These are phyloP conservation scores for Caradrina kadenii DNA, from an alignment of 2,888 invertebrate species.

Conservation along the genomic window DNA sequence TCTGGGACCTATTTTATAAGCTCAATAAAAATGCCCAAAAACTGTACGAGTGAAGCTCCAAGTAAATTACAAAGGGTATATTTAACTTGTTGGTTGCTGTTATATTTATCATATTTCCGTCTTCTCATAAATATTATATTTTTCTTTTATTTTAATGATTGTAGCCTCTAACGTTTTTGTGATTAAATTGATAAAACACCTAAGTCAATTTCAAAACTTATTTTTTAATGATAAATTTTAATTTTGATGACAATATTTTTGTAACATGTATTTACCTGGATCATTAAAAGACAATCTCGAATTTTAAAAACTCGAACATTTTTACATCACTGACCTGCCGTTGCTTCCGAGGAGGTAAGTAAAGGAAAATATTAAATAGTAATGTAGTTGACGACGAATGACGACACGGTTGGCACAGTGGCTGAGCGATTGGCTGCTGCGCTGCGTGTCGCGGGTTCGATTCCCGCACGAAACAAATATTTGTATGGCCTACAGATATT, in stretches of 20 bases:
- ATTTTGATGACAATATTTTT: neutral
- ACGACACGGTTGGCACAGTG: too few relatives aligned
- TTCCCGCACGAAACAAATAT: too few relatives aligned
- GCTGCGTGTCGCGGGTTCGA: too few relatives aligned
- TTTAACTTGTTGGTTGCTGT: neutral
- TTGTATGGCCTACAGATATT: too few relatives aligned
- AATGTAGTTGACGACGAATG: too few relatives aligned
- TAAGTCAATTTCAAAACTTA: neutral
- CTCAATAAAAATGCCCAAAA: constrained; percentile 58
- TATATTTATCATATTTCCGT: neutral
- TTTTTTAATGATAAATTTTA: neutral
- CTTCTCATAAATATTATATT: neutral
- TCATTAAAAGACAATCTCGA: too few relatives aligned
- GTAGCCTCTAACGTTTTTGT: neutral
- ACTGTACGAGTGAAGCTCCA: constrained; percentile 42
- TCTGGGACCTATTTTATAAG: constrained; percentile 73
- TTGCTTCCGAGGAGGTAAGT: neutral
- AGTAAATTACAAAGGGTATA: neutral
- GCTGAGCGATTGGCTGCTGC: too few relatives aligned
- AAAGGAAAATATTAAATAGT: too few relatives aligned
- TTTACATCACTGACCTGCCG: neutral
- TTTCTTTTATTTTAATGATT: neutral
- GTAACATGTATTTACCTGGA: too few relatives aligned
- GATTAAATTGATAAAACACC: neutral
- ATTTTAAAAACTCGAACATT: too few relatives aligned